Evolutionary conservation across 2,888 invertebrate genomes (phyloP).

Genomic region (Oxyteleia sp.): DNA sequence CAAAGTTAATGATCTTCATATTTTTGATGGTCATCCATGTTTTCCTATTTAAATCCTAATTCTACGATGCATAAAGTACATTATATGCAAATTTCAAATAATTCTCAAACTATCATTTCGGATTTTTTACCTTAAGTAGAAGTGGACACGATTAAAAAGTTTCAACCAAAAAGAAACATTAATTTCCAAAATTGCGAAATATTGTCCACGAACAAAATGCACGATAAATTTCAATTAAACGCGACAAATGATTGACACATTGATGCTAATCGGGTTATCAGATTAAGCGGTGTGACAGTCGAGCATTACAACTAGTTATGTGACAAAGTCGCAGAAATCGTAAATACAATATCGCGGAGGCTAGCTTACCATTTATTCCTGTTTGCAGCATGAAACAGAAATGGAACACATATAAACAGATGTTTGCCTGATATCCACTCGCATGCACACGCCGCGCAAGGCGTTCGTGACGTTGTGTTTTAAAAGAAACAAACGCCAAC

Average conservation of each 20-base stretch:
- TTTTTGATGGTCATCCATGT: too few relatives aligned
- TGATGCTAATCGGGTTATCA: slow-evolving; percentile 41
- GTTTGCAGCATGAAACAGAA: slow-evolving; percentile 84
- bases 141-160: too few relatives aligned
- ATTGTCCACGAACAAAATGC: too few relatives aligned
- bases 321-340: slow-evolving; percentile 39
- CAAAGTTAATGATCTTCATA: too few relatives aligned
- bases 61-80: too few relatives aligned
- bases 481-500: slow-evolving; percentile 44
- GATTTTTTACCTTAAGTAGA: too few relatives aligned
- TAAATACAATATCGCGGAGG: slow-evolving; percentile 40
- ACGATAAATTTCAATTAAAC: slow-evolving; percentile 20
- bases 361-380: slow-evolving; percentile 87
- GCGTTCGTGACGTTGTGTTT: slow-evolving; percentile 27
- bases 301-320: slow-evolving; percentile 6
- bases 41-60: too few relatives aligned
- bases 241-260: slow-evolving; percentile 41
- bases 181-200: too few relatives aligned
- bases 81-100: too few relatives aligned
- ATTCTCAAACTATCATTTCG: too few relatives aligned
- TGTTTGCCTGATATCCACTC: slow-evolving; percentile 32
- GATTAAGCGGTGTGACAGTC: slow-evolving; percentile 26
- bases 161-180: too few relatives aligned
- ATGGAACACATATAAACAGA: slow-evolving; percentile 73
- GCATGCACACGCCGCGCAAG: slow-evolving; percentile 37